Evolutionary conservation across 2,888 invertebrate species (phyloP).

Genomic region (Fabriciana adippe): DNA sequence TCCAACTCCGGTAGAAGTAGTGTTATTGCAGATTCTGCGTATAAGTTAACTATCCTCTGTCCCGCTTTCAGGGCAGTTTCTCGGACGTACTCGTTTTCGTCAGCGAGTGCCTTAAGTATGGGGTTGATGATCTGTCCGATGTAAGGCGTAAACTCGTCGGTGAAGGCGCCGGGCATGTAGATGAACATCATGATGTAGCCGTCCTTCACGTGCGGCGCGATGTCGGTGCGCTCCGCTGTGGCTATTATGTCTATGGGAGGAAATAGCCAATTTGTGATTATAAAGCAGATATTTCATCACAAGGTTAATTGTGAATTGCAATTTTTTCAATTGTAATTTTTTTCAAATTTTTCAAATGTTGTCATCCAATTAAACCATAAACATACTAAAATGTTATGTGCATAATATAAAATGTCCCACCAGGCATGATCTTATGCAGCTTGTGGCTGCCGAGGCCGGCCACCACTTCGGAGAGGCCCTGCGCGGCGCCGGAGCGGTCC

Average conservation of each 20-base stretch:
- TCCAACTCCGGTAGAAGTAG: slow-evolving; percentile 96
- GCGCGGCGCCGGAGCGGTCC: slow-evolving; percentile 97
- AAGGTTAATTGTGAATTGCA: too few species aligned
- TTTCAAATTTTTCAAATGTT: too few species aligned
- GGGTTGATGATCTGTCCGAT: slow-evolving; percentile 98
- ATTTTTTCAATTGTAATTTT: too few species aligned
- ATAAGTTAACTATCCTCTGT: slow-evolving; percentile 97
- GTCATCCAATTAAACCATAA: not conserved
- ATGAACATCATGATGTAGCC: slow-evolving; percentile 99
- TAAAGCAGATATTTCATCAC: not conserved
- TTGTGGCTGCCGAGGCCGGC: slow-evolving; percentile 97
- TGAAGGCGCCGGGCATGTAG: slow-evolving; percentile 98
- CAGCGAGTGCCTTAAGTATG: slow-evolving; percentile 97
- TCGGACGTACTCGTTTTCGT: slow-evolving; percentile 99
- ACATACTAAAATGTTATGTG: slow-evolving; percentile 65
- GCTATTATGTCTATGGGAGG: slow-evolving; percentile 90
- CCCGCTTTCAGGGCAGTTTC: slow-evolving; percentile 98
- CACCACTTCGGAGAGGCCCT: slow-evolving; percentile 98
- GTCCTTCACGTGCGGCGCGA: slow-evolving; percentile 98
- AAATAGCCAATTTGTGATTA: not conserved
- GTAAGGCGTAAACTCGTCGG: slow-evolving; percentile 96
- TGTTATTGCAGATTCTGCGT: slow-evolving; percentile 97
- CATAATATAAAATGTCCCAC: slow-evolving; percentile 90
- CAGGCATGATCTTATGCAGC: slow-evolving; percentile 97
- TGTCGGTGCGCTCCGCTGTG: slow-evolving; percentile 95